Percentiles rank a stretch among this genome's conserved stretches.
Evolutionary conservation across 2,888 invertebrate genomes (phyloP).

Genomic region (Melangyna quadrimaculata): DNA sequence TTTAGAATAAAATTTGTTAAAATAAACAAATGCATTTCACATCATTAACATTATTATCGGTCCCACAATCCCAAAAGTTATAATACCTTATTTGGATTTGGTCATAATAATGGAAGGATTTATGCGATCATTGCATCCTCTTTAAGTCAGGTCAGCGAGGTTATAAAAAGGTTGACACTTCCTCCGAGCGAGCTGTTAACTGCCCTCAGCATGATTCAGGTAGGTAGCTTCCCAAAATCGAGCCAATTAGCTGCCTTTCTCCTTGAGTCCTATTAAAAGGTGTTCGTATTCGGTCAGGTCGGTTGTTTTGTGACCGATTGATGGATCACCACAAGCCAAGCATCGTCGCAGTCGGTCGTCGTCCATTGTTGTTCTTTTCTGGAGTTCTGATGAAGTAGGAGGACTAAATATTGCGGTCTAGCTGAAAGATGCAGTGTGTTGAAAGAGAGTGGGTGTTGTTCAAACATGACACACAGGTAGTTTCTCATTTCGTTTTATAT

Average conservation of each 20-base stretch:
- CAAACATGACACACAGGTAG: constrained; percentile 36
- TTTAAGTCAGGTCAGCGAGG: constrained; percentile 25
- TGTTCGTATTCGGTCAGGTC: constrained; percentile 57
- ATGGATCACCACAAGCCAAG: constrained; percentile 39
- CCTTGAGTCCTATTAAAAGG: constrained; percentile 28
- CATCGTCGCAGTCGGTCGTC: constrained; percentile 14
- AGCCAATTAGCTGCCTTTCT: constrained; percentile 64
- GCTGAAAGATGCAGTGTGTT: neutral
- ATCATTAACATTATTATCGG: constrained; percentile 34
- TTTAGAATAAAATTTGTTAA: constrained; percentile 52
- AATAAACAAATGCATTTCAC: constrained; percentile 62
- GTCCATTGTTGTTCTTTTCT: neutral
- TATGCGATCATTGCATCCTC: constrained; percentile 62
- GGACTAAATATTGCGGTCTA: constrained; percentile 25
- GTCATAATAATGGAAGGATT: constrained; percentile 43
- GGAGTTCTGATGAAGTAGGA: constrained; percentile 32
- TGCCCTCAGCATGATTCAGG: constrained; percentile 40
- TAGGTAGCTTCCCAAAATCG: constrained; percentile 49
- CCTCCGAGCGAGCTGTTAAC: neutral
- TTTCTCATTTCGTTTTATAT: constrained; percentile 34
- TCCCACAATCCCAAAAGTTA: constrained; percentile 23
- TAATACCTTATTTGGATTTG: constrained; percentile 29
- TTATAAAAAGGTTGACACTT: constrained; percentile 35
- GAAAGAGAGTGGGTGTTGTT: constrained; percentile 57
- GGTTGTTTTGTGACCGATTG: constrained; percentile 38